Evolutionary conservation across 2,797 vertebrate genomes (phyloP).

Genomic region (Schizopygopsis pylzovi): DNA sequence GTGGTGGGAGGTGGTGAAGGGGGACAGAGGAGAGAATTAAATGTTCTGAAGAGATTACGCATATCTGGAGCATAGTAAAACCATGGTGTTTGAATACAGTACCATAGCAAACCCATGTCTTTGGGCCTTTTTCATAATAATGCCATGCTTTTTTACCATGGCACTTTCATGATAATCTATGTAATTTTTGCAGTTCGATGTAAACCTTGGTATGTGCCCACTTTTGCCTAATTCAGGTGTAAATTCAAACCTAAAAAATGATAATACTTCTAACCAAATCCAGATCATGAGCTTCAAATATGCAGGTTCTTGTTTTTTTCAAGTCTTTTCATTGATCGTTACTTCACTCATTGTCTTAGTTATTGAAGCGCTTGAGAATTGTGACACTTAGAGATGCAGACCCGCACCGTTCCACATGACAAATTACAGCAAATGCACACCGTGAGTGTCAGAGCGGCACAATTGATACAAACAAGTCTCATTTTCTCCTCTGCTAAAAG

Average conservation of each 20-base stretch:
- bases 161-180: neutral
- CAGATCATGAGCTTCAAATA: neutral
- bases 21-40: no score
- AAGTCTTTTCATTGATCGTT: neutral
- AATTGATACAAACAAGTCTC: slow-evolving; percentile 4
- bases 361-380: neutral
- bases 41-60: no score
- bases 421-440: slow-evolving; percentile 9
- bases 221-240: neutral
- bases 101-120: neutral
- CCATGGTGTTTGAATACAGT: neutral
- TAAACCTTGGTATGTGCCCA: neutral
- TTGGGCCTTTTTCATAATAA: neutral
- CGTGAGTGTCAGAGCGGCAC: neutral
- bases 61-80: neutral
- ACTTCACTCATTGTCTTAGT: neutral
- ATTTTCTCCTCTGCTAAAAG: slow-evolving; percentile 12
- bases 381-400: neutral
- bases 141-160: neutral
- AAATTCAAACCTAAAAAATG: neutral
- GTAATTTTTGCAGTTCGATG: neutral
- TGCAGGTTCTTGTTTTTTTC: neutral
- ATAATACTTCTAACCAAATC: neutral
- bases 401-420: neutral
- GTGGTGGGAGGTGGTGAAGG: no score